Conservation (phyloP, 2,797 vertebrate species). For the Pangasius djambal region DNA sequence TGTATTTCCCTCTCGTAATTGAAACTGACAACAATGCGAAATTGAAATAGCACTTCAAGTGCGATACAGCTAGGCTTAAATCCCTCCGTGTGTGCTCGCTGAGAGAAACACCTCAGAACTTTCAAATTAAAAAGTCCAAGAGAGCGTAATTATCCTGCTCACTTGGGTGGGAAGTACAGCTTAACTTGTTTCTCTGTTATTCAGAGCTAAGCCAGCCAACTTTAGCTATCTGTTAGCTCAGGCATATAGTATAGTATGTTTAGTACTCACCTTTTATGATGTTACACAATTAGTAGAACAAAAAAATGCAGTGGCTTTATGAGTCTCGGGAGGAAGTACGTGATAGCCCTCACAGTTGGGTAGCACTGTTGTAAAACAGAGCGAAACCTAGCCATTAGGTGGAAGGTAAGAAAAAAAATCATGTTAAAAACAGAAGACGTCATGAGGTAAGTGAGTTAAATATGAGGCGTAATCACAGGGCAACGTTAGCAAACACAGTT, state of each 20-base stretch:
- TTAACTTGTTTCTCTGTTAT: not conserved
- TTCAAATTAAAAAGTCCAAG: not conserved
- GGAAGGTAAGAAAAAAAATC: not conserved
- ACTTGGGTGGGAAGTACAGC: not conserved
- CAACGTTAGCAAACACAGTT: conserved; percentile 14
- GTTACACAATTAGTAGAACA: not conserved
- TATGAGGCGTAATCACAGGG: conserved; percentile 27
- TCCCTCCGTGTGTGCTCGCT: not conserved
- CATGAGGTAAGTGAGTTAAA: conserved; percentile 26
- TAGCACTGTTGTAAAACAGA: not conserved
- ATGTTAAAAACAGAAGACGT: not conserved
- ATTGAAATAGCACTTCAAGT: conserved; percentile 45
- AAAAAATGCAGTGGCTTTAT: not conserved
- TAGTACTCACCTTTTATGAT: not conserved
- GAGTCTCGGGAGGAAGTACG: not conserved
- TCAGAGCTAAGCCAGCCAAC: not conserved
- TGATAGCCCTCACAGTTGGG: not conserved
- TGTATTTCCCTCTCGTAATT: not conserved
- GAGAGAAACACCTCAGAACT: not conserved
- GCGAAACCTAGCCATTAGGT: not conserved
- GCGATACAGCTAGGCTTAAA: conserved; percentile 1
- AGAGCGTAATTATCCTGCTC: not conserved
- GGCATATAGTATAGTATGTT: not conserved
- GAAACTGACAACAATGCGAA: conserved; percentile 37
- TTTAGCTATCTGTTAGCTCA: not conserved